Conservation (phyloP, 1,140 invertebrate species). For the Lutraria rhynchaena region DNA sequence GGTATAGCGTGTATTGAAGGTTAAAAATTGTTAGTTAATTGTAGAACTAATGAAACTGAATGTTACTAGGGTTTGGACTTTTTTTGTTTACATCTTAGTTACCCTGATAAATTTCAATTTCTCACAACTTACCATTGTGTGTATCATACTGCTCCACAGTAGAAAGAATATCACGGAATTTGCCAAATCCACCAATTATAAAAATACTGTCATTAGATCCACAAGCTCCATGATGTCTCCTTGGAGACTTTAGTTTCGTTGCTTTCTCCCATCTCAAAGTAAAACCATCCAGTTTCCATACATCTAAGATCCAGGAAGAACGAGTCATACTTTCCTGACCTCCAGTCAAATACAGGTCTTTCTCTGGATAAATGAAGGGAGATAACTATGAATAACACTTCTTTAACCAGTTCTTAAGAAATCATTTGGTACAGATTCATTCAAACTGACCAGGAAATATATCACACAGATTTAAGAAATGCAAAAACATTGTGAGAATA, state of each 20-base stretch:
- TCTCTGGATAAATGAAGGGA: not conserved
- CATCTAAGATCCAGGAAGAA: conserved; percentile 39
- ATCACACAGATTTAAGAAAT: too few species aligned
- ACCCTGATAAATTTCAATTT: not conserved
- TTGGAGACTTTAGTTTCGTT: conserved; percentile 2
- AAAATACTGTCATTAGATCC: conserved; percentile 22
- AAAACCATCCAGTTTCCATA: conserved; percentile 46
- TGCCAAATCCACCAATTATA: conserved; percentile 53
- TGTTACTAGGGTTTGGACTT: not conserved
- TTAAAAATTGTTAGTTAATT: not conserved
- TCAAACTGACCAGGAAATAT: too few species aligned
- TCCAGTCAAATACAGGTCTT: conserved; percentile 50
- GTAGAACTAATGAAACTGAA: not conserved
- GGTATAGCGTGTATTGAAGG: too few species aligned
- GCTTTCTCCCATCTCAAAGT: conserved; percentile 21
- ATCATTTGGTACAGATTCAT: too few species aligned
- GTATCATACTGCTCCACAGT: conserved; percentile 38
- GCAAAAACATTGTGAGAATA: too few species aligned
- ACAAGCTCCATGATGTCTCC: conserved; percentile 50
- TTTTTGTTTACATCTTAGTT: not conserved
- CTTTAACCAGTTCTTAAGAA: too few species aligned
- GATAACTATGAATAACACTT: not conserved
- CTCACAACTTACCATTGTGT: conserved; percentile 16
- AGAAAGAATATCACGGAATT: conserved; percentile 37
- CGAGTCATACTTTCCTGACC: conserved; percentile 14